Evolutionary conservation across 2,888 invertebrate genomes (phyloP), one percentile per base, ranked within the genome.

Genomic region (Ommatoiulus sabulosus): DNA sequence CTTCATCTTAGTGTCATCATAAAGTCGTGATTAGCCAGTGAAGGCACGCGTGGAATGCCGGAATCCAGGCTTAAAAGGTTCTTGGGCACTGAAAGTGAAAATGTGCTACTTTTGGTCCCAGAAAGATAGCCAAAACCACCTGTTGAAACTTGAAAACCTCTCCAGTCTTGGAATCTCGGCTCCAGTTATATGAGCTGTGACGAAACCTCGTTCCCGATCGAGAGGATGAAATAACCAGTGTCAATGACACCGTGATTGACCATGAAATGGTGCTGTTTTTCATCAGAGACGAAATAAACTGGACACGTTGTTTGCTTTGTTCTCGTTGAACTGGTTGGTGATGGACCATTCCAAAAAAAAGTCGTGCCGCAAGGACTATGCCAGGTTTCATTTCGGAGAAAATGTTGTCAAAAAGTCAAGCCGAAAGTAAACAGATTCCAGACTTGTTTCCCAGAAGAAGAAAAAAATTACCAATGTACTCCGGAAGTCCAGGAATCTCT

Each of bases 31-130:
- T 80, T 80, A 80, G 80, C 80, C 8, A 35, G 24, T 7, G 80
- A 35, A 80, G 80, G 80, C 80, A 80, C 80, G 80, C 12, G 80
- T 80, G 80, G 80, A 80, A 80, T 80, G 80, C 35, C 24, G 6
- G 80, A 80, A 35, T 80, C 80, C 35, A 80, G 35, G 24, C 35
- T 6, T n/a, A 80, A 52, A 35, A 2, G 80, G 35, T 80, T 72
- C 20, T 80, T 35, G 8, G 24, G 24, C 20, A 72, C 72, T 80
- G 35, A 10, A 80, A 12, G 12, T 80, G 35, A 10, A 80, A 12
- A 24, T 35, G 12, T 35, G 52, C 17, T 12, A 80, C 3, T 35
- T 35, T 35, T 35, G 80, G 80, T 0, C 80, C 80, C 15, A 35
- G 35, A 80, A 80, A 80, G 35, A 15, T 24, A 35, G 35, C 8